Evolutionary conservation across 2,888 invertebrate species (phyloP).

Genomic region (Anoncus sp.): DNA sequence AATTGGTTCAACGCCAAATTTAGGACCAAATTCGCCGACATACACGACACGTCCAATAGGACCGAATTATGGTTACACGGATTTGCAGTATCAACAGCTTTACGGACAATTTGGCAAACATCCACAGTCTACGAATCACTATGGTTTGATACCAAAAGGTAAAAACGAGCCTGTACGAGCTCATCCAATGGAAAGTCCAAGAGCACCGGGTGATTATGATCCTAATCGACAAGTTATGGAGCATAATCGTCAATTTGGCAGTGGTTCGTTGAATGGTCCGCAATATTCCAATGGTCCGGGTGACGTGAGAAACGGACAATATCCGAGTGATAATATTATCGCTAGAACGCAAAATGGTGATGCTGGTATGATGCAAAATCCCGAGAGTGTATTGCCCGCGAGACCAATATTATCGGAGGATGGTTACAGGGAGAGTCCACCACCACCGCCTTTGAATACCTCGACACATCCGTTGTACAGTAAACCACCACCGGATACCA

Average conservation of each 20-base stretch:
- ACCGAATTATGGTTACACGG: slow-evolving; percentile 74
- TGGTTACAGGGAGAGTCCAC: slow-evolving; percentile 82
- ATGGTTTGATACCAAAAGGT: slow-evolving; percentile 70
- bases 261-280: slow-evolving; percentile 71
- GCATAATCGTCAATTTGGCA: slow-evolving; percentile 69
- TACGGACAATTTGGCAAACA: slow-evolving; percentile 76
- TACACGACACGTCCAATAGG: slow-evolving; percentile 63
- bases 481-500: slow-evolving; percentile 77
- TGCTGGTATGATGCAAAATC: slow-evolving; percentile 57
- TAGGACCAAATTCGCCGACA: slow-evolving; percentile 75
- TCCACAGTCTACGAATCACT: slow-evolving; percentile 71
- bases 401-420: slow-evolving; percentile 82
- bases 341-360: slow-evolving; percentile 72
- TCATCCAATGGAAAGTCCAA: slow-evolving; percentile 58
- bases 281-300: slow-evolving; percentile 69
- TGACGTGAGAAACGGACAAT: slow-evolving; percentile 73
- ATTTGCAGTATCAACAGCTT: slow-evolving; percentile 76
- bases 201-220: slow-evolving; percentile 64
- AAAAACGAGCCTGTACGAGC: slow-evolving; percentile 71
- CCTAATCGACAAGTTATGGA: slow-evolving; percentile 71
- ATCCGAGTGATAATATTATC: slow-evolving; percentile 67
- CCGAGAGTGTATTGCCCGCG: slow-evolving; percentile 75
- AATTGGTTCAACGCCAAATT: slow-evolving; percentile 78
- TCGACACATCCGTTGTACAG: slow-evolving; percentile 89
- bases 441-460: slow-evolving; percentile 89